Percentiles rank a stretch among this genome's conserved stretches.
These are phyloP conservation scores for Eupithecia tripunctaria DNA, from an alignment of 2,888 invertebrate species.

Conservation along the genomic window DNA sequence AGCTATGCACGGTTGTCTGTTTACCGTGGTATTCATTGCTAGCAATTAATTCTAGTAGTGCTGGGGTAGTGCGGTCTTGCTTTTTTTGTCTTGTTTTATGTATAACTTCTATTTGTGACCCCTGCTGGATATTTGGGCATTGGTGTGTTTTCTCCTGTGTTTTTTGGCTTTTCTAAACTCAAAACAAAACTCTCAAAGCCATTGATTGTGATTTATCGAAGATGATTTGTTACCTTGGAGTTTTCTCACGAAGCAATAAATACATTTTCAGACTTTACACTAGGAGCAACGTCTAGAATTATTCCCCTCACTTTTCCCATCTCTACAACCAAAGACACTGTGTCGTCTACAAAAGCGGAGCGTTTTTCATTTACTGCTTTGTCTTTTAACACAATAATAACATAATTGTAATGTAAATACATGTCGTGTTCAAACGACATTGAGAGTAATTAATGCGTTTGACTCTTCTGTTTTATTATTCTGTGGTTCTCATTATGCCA, in stretches of 20 bases:
- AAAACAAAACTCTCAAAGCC: not conserved
- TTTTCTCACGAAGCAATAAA: not conserved
- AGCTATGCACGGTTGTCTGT: constrained; percentile 53
- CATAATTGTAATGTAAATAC: constrained; percentile 49
- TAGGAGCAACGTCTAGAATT: not conserved
- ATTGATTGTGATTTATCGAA: not conserved
- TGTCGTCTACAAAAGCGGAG: constrained; percentile 29
- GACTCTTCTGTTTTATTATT: constrained; percentile 22
- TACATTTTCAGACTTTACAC: not conserved
- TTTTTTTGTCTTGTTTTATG: not conserved
- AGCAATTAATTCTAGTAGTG: constrained; percentile 36
- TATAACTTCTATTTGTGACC: not conserved
- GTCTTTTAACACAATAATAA: constrained; percentile 42
- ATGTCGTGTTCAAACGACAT: constrained; percentile 50
- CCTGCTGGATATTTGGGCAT: not conserved
- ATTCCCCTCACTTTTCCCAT: constrained; percentile 17
- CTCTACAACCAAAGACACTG: constrained; percentile 33
- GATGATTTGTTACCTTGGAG: not conserved
- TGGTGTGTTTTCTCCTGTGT: not conserved
- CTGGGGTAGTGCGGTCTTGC: constrained; percentile 20
- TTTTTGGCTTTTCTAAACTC: not conserved
- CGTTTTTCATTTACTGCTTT: constrained; percentile 41
- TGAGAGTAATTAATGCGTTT: constrained; percentile 47
- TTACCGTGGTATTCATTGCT: constrained; percentile 42
- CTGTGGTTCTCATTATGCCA: constrained; percentile 1